Evolutionary conservation across 2,888 invertebrate genomes (phyloP), one percentile per base, ranked within the genome.

Genomic region (Conistra vaccinii): DNA sequence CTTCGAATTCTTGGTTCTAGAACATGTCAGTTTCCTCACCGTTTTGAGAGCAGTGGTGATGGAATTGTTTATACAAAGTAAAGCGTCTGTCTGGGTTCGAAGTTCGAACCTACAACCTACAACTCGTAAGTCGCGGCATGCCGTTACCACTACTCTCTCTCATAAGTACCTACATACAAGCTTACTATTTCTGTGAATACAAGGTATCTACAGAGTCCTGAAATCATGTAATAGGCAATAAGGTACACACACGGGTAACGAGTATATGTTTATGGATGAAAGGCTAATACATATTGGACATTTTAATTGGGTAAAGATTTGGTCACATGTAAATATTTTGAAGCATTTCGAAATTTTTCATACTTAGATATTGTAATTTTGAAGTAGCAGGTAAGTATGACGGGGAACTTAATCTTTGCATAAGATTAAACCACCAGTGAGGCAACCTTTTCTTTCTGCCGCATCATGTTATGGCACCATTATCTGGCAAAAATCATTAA

Each of bases 281-380:
- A 48, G 39, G 17, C 32, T 45, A 42, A 51, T 81, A 51, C 20
- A 1, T 17, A 81, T 67, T 73, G 20, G 58, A 42, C 66, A 66
- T 23, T 39, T 72, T 66, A 53, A 80, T 60, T 58, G n/a, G n/a
- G n/a, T n/a, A n/a, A 55, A 20, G 20, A 3, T 32, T 55, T 14
- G 17, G 23, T 17, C 23, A 51, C 23, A 35, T 9, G 32, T 42
- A n/a, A 45, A 35, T 35, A 23, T 35, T 12, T 35, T 20, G 1
- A 7, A n/a, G 20, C 55, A 23, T 32, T 48, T 51, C n/a, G n/a
- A 4, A 23, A n/a, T n/a, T n/a, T 51, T 3, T 51, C 23, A 48
- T 48, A 6, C 48, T 48, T 48, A 23, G 6, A 23, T 23, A 23
- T 23, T 51, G 7, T 9, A 23, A 51, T 51, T 51, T 51, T 51